phyloP scores from a whole-genome alignment of 2,888 invertebrate genomes.

The Euphydryas editha region DNA sequence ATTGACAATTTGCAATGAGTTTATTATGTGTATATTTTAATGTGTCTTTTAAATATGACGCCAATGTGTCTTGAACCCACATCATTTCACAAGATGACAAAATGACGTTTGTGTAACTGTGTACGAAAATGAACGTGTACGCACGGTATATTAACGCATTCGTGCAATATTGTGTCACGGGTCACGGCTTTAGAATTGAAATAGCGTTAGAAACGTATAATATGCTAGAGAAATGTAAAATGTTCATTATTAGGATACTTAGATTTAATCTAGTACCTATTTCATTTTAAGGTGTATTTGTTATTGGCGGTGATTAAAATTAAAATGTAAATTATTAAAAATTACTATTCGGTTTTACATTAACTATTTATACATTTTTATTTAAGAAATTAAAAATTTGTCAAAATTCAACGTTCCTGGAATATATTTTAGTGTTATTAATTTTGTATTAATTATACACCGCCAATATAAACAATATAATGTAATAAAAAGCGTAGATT shows the following conservation, averaged over 20 bases:
- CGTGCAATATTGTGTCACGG: background rate
- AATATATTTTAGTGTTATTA: background rate
- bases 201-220: background rate
- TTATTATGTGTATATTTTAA: too few relatives aligned
- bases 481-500: conserved; percentile 46
- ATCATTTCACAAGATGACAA: too few relatives aligned
- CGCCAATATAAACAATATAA: conserved; percentile 37
- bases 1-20: too few relatives aligned
- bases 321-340: background rate
- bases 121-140: too few relatives aligned
- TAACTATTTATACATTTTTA: background rate
- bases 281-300: background rate
- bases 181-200: background rate
- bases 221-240: conserved; percentile 6
- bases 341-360: background rate
- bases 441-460: background rate
- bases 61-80: too few relatives aligned
- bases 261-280: conserved; percentile 8
- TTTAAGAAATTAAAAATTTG: background rate
- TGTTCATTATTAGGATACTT: conserved; percentile 7
- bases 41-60: too few relatives aligned
- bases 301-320: conserved; percentile 8
- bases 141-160: too few relatives aligned
- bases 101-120: too few relatives aligned
- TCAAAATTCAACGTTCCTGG: conserved; percentile 4